Evolutionary conservation across 2,113 vertebrate genomes (phyloP).

Genomic region (Columbina picui): DNA sequence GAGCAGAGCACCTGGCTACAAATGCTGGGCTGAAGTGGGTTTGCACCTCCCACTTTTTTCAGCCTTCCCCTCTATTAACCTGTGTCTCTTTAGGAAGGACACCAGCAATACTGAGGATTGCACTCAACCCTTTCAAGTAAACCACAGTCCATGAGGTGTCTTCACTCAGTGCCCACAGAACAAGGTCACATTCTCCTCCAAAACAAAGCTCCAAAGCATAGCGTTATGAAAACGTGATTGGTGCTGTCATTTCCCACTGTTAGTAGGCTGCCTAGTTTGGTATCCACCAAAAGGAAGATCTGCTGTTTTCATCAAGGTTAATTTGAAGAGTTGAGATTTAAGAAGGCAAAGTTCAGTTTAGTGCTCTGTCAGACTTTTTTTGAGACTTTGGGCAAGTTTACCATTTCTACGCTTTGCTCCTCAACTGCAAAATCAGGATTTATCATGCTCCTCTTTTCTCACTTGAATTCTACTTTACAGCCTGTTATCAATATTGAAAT

Average conservation of each 20-base stretch:
- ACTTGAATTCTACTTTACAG: not conserved
- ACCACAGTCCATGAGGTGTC: not conserved
- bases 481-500: not conserved
- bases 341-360: not conserved
- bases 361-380: not conserved
- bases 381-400: not conserved
- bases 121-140: not conserved
- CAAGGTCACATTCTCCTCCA: not conserved
- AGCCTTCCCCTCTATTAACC: not conserved
- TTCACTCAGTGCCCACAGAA: not conserved
- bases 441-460: not conserved
- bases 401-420: not conserved
- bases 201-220: not conserved
- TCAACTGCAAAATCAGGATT: not conserved
- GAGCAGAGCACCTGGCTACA: not conserved
- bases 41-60: not conserved
- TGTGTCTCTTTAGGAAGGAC: not conserved
- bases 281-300: not conserved
- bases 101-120: not conserved
- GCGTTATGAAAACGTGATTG: not conserved
- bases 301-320: not conserved
- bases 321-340: not conserved
- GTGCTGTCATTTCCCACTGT: not conserved
- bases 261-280: not conserved
- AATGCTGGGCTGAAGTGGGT: not conserved